Evolutionary conservation across 2,797 vertebrate genomes (phyloP), one percentile per base, ranked within the genome.

Genomic region (Anas georgica): DNA sequence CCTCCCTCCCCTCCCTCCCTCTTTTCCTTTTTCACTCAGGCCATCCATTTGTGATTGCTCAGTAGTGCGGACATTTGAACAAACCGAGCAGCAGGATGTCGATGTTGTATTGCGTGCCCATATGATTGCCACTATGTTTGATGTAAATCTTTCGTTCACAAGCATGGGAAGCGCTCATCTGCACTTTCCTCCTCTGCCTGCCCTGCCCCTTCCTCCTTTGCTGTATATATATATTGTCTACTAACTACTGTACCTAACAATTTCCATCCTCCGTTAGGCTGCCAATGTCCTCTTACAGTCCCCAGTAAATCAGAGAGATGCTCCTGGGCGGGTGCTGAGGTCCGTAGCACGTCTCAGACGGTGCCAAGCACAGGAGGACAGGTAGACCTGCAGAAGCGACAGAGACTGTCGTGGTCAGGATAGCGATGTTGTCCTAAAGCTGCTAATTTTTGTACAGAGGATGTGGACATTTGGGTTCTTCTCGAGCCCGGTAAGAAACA

Each of bases 71-170:
- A 64, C 4, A 4, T 85, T 74, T 77, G 54, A 39, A n/a, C 72
- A 73, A 91, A 63, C 75, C 37, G 93, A 94, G 92, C 94, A 95
- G 95, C 94, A 87, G 92, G 91, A 91, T 94, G 91, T 96, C n/a
- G 17, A 58, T 92, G 93, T 95, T 83, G 96, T 92, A 59, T 55
- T 68, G 73, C 90, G 67, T 91, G 93, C 93, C 94, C 33, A 1
- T 81, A 91, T 39, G 89, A 91, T 69, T 90, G 94, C 94, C 95
- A 92, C 93, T 95, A 95, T 82, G 94, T 94, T 96, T 92, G 93
- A 87, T 95, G 94, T 95, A 55, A 74, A 84, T 70, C 94, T 84
- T 88, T 74, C 33, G 0, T 90, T 93, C 12, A 3, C 23, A 18
- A 10, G 39, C 77, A 33, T 54, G 90, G 73, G 46, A 90, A 92